Conservation (phyloP, 1,140 invertebrate species). For the Colletes gigas region DNA sequence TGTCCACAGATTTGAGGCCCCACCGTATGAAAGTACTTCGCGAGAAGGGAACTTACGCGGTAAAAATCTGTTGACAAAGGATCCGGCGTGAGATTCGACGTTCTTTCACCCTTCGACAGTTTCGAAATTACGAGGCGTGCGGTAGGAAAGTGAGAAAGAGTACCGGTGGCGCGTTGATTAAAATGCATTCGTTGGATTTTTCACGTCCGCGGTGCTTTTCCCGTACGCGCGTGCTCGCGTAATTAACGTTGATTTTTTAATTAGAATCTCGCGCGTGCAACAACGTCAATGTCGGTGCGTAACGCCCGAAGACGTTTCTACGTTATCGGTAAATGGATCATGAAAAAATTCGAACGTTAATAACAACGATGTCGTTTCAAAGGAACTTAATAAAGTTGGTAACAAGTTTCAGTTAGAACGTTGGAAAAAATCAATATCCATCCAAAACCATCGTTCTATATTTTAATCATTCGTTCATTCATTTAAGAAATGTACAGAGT, state of each 20-base stretch:
- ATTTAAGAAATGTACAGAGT: too few relatives aligned
- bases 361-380: neutral
- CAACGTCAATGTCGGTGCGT: conserved; percentile 49
- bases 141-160: conserved; percentile 11
- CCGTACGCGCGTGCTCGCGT: conserved; percentile 29
- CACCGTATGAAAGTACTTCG: neutral
- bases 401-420: too few relatives aligned
- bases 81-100: conserved; percentile 2
- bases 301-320: conserved; percentile 5
- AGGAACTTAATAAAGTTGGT: conserved; percentile 17
- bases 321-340: neutral
- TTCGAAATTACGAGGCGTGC: neutral
- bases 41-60: neutral
- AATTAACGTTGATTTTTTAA: conserved; percentile 74
- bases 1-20: neutral
- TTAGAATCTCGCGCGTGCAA: conserved; percentile 58
- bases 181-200: conserved; percentile 64
- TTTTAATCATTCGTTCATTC: too few relatives aligned
- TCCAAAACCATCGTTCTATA: too few relatives aligned
- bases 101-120: conserved; percentile 28
- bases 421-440: too few relatives aligned
- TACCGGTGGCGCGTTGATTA: conserved; percentile 59
- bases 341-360: conserved; percentile 3
- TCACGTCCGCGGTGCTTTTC: conserved; percentile 50
- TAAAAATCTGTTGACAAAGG: neutral